Evolutionary conservation across 2,888 invertebrate genomes (phyloP), one percentile per base, ranked within the genome.

Genomic region (Troides aeacus): DNA sequence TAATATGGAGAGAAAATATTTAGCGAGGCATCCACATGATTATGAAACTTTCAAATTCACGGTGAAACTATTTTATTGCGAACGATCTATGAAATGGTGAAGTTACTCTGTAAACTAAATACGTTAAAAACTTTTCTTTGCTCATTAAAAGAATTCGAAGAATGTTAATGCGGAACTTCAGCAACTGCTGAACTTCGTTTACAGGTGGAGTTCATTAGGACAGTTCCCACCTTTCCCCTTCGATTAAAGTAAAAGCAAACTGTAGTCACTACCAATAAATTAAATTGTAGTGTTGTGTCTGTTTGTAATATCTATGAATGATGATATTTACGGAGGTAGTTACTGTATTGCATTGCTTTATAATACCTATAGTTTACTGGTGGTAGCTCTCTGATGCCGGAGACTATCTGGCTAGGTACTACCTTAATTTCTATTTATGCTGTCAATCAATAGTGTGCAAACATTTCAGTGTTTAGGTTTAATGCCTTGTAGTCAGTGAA

Each of bases 131-230:
- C 69, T 69, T 64, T 71, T 39, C 63, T 64, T 76, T 74, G 71
- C 76, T 68, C 74, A 77, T 76, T 76, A 82, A 83, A 83, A 86
- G 82, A 80, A 78, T 82, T 82, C 79, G 66, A 81, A 80, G 81
- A 85, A 88, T 85, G 83, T 83, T 84, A 87, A 84, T 81, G 83
- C 75, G 75, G 71, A 79, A 81, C 80, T 84, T 78, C 75, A 72
- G 76, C 79, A 83, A 86, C 86, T 87, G 86, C 87, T 87, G 74
- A n/a, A n/a, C n/a, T n/a, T n/a, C n/a, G 85, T 88, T 89, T 86
- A 85, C 85, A 84, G 83, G 77, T 81, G 75, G 83, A 87, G 88
- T 90, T 90, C 88, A 90, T 90, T 89, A 90, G 83, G 84, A 83
- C 78, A 80, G 81, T 86, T 84, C 86, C 83, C 85, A 83, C 83